These are phyloP conservation scores for Oreamnos americanus DNA, from an alignment of 2,113 vertebrate species.

Conservation along the genomic window DNA sequence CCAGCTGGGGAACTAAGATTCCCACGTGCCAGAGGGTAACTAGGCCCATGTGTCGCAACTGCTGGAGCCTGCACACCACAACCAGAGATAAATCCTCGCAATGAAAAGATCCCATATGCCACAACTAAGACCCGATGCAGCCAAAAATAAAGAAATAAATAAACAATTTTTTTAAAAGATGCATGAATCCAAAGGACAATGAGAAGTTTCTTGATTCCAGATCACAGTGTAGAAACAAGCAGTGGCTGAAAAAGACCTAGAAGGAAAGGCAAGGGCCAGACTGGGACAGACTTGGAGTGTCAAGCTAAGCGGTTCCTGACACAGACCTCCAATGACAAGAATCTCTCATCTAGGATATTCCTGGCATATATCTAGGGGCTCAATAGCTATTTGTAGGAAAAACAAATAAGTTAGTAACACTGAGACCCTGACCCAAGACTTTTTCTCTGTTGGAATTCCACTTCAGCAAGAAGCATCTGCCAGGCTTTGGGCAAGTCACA, in stretches of 20 bases:
- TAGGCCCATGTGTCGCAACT: not conserved
- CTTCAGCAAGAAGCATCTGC: not conserved
- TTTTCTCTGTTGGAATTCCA: not conserved
- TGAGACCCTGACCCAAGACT: not conserved
- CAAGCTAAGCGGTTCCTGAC: not conserved
- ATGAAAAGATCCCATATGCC: not conserved
- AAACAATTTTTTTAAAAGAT: not conserved
- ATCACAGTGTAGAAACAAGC: not conserved
- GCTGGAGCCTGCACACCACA: not conserved
- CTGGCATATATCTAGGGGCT: not conserved
- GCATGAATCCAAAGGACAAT: not conserved
- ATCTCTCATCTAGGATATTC: not conserved
- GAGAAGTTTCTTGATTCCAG: not conserved
- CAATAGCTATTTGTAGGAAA: not conserved
- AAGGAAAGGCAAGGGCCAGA: not conserved
- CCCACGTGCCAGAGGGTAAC: not conserved
- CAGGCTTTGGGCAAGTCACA: not conserved
- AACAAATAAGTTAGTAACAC: not conserved
- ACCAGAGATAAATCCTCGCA: not conserved
- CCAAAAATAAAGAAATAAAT: not conserved
- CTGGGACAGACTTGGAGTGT: not conserved
- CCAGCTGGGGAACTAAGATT: not conserved
- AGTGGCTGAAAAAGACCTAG: not conserved
- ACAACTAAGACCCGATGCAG: not conserved
- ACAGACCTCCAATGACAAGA: not conserved